phyloP scores from a whole-genome alignment of 2,888 invertebrate genomes.

The Pachliopta kotzebuea region DNA sequence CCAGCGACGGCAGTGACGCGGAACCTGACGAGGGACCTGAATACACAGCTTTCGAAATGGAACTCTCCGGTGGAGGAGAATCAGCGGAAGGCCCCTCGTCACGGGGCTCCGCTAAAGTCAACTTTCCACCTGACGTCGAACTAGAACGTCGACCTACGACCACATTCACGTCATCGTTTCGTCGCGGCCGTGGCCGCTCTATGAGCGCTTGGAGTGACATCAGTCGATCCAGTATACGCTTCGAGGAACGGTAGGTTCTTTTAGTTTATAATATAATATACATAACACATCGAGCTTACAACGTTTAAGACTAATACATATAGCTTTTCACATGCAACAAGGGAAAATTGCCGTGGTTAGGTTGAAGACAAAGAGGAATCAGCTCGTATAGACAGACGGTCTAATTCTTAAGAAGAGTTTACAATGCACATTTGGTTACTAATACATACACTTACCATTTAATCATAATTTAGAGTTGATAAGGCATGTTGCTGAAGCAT shows the following conservation, averaged over 20 bases:
- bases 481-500: constrained; percentile 53
- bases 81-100: constrained; percentile 69
- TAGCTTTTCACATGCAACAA: constrained; percentile 7
- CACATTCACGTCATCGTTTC: constrained; percentile 68
- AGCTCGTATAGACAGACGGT: neutral
- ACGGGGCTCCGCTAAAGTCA: constrained; percentile 82
- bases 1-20: constrained; percentile 72
- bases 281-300: constrained; percentile 6
- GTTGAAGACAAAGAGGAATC: constrained; percentile 8
- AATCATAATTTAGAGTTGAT: constrained; percentile 31
- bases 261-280: neutral
- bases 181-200: constrained; percentile 83
- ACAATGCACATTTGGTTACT: constrained; percentile 21
- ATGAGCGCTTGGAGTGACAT: constrained; percentile 95
- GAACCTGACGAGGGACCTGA: constrained; percentile 68
- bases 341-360: constrained; percentile 6
- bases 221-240: constrained; percentile 90
- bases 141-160: constrained; percentile 71
- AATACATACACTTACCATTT: constrained; percentile 60
- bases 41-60: constrained; percentile 71
- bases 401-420: constrained; percentile 7
- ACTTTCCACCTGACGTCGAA: constrained; percentile 82
- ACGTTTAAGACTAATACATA: constrained; percentile 2
- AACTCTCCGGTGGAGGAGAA: constrained; percentile 66
- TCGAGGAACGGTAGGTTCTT: constrained; percentile 85